Percentiles rank a stretch among this genome's conserved stretches.
phyloP scores from a whole-genome alignment of 2,113 vertebrate species.

The Nibea albiflora region DNA sequence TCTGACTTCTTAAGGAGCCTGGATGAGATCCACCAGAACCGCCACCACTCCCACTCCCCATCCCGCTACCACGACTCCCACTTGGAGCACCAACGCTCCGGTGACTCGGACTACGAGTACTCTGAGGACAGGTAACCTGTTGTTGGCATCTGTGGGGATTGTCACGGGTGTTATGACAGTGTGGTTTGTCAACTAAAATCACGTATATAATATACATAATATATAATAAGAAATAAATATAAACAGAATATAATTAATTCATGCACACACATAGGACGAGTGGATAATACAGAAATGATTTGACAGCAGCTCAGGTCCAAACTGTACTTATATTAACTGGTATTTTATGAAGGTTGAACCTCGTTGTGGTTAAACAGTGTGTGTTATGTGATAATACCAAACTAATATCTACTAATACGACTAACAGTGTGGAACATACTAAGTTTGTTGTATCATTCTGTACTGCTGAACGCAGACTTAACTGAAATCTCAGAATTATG shows the following conservation, averaged over 20 bases:
- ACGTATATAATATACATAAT: not conserved
- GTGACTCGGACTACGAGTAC: constrained; percentile 94
- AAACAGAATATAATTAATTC: not conserved
- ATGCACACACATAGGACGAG: not conserved
- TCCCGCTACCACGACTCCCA: constrained; percentile 93
- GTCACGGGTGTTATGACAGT: not conserved
- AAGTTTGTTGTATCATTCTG: constrained; percentile 43
- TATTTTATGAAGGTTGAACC: not conserved
- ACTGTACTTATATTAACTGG: not conserved
- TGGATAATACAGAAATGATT: not conserved
- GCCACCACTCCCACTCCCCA: constrained; percentile 93
- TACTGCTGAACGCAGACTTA: constrained; percentile 49
- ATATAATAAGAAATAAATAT: not conserved
- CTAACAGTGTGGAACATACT: constrained; percentile 68
- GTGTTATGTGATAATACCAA: constrained; percentile 34
- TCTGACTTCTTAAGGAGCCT: constrained; percentile 88
- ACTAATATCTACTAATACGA: constrained; percentile 76
- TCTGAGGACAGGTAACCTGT: constrained; percentile 96
- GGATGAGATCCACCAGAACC: constrained; percentile 98
- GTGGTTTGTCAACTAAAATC: not conserved
- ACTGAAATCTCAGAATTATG: constrained; percentile 63
- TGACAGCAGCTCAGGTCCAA: not conserved
- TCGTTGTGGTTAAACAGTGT: constrained; percentile 22
- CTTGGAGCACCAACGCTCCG: constrained; percentile 89
- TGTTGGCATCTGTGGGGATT: constrained; percentile 6